Percentiles rank a stretch among this genome's conserved stretches.
phyloP scores from a whole-genome alignment of 2,888 invertebrate genomes.

The Lacanobia wlatinum region DNA sequence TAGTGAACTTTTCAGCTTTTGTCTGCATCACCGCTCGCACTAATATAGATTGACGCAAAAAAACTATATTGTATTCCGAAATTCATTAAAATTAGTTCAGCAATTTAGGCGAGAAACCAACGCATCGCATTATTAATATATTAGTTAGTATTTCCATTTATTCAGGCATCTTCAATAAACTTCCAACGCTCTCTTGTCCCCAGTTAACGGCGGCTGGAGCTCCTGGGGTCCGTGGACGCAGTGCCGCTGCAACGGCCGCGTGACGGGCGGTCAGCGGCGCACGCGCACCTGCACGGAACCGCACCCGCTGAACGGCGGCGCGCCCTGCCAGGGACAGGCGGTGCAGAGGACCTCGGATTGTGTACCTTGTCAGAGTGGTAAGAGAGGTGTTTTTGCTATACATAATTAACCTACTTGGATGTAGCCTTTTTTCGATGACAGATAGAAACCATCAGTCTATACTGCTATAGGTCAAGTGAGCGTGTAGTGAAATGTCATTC shows the following conservation, averaged over 20 bases:
- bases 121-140: no score
- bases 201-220: conserved; percentile 99
- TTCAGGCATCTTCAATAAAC: background rate
- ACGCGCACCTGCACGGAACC: conserved; percentile 97
- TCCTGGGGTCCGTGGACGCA: conserved; percentile 97
- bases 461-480: no score
- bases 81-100: no score
- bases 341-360: conserved; percentile 96
- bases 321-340: conserved; percentile 95
- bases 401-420: no score
- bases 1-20: no score
- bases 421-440: background rate
- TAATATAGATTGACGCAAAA: no score
- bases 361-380: conserved; percentile 92
- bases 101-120: no score
- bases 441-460: no score
- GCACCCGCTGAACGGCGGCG: conserved; percentile 97
- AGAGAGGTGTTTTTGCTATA: conserved; percentile 46
- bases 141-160: no score
- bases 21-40: no score
- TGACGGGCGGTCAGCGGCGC: conserved; percentile 94
- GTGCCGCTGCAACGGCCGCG: conserved; percentile 95
- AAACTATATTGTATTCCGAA: no score
- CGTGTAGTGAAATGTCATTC: no score
- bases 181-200: conserved; percentile 60